Conservation (phyloP, 1,140 invertebrate genomes). For the Triops cancriformis region DNA sequence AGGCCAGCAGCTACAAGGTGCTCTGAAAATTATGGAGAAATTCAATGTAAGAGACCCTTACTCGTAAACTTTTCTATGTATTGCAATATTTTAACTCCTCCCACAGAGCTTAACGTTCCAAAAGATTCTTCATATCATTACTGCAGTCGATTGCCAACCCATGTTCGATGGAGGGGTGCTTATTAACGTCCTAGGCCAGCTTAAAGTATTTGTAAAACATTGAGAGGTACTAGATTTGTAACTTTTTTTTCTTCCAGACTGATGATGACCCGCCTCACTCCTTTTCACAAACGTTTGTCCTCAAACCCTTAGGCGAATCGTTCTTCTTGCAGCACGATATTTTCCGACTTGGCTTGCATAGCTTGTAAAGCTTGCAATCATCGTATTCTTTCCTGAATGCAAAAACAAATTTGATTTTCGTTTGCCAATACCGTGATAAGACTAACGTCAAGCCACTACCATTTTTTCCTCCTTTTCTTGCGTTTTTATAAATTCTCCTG, state of each 20-base stretch:
- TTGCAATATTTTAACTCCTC: background rate
- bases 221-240: background rate
- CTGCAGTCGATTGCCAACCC: constrained; percentile 87
- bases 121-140: constrained; percentile 84
- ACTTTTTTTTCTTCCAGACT: constrained; percentile 55
- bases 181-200: constrained; percentile 83
- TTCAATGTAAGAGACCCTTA: constrained; percentile 65
- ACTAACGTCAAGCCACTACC: constrained; percentile 10
- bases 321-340: constrained; percentile 88
- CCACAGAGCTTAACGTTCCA: constrained; percentile 72
- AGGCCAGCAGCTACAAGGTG: constrained; percentile 80
- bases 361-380: constrained; percentile 37
- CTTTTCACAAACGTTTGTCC: constrained; percentile 82
- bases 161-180: constrained; percentile 90
- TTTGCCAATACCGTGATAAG: background rate
- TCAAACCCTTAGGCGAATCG: constrained; percentile 72
- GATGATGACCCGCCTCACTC: constrained; percentile 85
- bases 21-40: constrained; percentile 88
- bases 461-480: constrained; percentile 19
- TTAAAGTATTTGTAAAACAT: constrained; percentile 60
- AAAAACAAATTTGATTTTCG: constrained; percentile 18
- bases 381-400: background rate
- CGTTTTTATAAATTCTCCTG: background rate
- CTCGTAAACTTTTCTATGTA: background rate
- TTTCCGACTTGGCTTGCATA: constrained; percentile 77